Percentiles rank a stretch among this genome's conserved stretches.
Conservation (phyloP, 2,888 invertebrate genomes). For the Chaetogeoica ovagalla region DNA sequence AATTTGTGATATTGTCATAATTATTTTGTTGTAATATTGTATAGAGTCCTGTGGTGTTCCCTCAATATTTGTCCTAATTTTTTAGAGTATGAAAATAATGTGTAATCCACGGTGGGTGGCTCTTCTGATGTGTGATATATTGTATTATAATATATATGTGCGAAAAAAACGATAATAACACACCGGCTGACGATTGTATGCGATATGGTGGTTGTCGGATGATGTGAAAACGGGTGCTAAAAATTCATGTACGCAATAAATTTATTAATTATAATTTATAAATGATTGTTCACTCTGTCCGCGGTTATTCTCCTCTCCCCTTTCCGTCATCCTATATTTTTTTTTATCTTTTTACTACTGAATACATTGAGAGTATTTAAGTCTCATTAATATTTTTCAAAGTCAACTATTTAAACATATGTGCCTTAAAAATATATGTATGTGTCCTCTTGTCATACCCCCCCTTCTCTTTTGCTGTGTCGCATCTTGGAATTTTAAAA, state of each 20-base stretch:
- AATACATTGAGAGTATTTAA: too few relatives aligned
- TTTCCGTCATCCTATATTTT: not conserved
- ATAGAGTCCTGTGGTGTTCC: not conserved
- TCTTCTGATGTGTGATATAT: constrained; percentile 1
- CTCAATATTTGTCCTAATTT: not conserved
- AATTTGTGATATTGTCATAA: constrained; percentile 20
- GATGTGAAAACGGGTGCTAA: not conserved
- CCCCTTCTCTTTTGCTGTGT: not conserved
- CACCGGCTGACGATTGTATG: too few relatives aligned
- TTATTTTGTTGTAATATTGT: not conserved
- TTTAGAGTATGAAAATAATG: too few relatives aligned
- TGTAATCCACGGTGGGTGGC: not conserved
- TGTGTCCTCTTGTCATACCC: not conserved
- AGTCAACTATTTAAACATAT: not conserved
- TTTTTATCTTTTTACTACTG: not conserved
- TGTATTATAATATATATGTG: too few relatives aligned
- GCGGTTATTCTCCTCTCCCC: not conserved
- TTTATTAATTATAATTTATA: too few relatives aligned
- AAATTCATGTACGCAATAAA: not conserved
- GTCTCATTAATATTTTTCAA: constrained; percentile 7
- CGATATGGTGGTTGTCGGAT: too few relatives aligned
- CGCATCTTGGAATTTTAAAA: constrained; percentile 1
- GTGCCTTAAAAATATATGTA: constrained; percentile 27
- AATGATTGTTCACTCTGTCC: too few relatives aligned
- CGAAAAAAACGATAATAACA: too few relatives aligned